Conservation (phyloP, 1,140 invertebrate genomes). For the Meteorus sp. region DNA sequence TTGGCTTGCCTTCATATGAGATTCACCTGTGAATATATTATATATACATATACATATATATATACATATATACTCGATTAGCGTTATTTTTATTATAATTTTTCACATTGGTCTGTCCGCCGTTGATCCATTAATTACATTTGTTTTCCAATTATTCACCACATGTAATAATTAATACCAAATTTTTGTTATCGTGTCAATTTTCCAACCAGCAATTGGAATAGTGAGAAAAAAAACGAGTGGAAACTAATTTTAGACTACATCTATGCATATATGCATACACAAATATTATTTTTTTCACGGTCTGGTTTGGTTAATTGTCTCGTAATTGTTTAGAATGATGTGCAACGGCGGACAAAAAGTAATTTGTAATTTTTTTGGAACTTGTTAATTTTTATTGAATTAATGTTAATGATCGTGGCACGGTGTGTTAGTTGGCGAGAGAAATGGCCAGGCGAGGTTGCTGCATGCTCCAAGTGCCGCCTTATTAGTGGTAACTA, state of each 20-base stretch:
- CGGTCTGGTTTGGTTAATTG: too few species aligned
- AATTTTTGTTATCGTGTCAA: too few species aligned
- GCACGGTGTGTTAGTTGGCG: conserved; percentile 58
- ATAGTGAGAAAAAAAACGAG: too few species aligned
- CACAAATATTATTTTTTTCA: too few species aligned
- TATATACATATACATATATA: conserved; percentile 37
- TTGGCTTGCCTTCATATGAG: conserved; percentile 60
- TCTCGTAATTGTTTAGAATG: conserved; percentile 18
- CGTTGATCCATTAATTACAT: conserved; percentile 31
- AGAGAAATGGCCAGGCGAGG: conserved; percentile 52
- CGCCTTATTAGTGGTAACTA: conserved; percentile 57
- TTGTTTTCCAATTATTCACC: conserved; percentile 22
- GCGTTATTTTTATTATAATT: conserved; percentile 44
- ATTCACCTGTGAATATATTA: conserved; percentile 53
- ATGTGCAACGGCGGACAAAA: conserved; percentile 33
- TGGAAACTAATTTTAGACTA: too few species aligned
- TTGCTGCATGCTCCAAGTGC: conserved; percentile 56
- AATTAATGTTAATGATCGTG: conserved; percentile 57
- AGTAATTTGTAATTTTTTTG: conserved; percentile 41
- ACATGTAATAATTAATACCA: too few species aligned
- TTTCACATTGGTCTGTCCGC: conserved; percentile 39
- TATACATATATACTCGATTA: conserved; percentile 37
- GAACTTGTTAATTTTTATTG: conserved; percentile 53
- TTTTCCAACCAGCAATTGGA: too few species aligned
- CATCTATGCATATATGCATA: too few species aligned